These are phyloP conservation scores for Ectropis crepuscularia DNA, from an alignment of 2,888 invertebrate genomes.

Conservation along the genomic window DNA sequence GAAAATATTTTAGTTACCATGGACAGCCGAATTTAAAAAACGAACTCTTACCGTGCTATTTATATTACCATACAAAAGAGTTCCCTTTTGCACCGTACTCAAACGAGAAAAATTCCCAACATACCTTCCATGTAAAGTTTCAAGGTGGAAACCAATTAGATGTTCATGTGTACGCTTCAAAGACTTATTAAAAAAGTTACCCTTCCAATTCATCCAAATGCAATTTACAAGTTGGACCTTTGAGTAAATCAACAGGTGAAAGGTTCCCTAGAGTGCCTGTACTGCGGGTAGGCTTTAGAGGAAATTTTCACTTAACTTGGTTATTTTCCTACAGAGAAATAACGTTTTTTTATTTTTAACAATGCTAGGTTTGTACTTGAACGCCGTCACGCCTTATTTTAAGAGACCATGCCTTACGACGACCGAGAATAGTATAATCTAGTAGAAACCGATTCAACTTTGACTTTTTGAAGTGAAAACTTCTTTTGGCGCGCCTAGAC, in stretches of 20 bases:
- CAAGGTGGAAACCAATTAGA: slow-evolving; percentile 27
- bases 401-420: no score
- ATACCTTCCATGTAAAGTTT: slow-evolving; percentile 24
- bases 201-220: slow-evolving; percentile 23
- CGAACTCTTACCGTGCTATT: slow-evolving; percentile 13
- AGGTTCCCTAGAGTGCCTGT: slow-evolving; percentile 1
- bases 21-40: slow-evolving; percentile 4
- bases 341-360: no score
- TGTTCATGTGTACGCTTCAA: slow-evolving; percentile 16
- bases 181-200: slow-evolving; percentile 40
- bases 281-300: slow-evolving; percentile 3
- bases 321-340: no score
- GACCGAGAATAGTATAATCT: no score
- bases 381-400: no score
- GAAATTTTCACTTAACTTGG: neutral
- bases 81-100: slow-evolving; percentile 5
- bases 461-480: no score
- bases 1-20: neutral
- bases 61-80: slow-evolving; percentile 10
- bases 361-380: no score
- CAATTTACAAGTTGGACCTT: slow-evolving; percentile 36
- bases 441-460: no score
- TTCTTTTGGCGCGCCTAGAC: no score
- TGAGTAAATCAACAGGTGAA: slow-evolving; percentile 35
- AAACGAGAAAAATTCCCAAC: slow-evolving; percentile 20